A percentile compares a stretch with the other conserved stretches of the same genome.
Evolutionary conservation across 2,113 vertebrate species (phyloP).

Genomic region (Pao palembangensis): DNA sequence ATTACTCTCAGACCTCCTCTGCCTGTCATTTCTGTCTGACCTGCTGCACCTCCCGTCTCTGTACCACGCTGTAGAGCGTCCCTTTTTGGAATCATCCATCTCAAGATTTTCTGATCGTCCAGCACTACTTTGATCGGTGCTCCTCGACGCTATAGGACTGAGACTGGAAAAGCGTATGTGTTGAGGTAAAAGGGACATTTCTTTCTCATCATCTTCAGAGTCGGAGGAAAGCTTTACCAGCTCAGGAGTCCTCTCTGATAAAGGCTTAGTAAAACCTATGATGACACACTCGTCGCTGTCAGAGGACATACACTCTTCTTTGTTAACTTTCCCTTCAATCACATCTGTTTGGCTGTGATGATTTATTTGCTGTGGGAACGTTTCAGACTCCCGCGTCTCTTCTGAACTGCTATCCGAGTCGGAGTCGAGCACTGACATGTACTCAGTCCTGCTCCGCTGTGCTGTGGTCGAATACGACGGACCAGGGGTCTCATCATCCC

Average conservation of each 20-base stretch:
- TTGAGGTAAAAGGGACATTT: conserved; percentile 63
- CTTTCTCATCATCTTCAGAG: conserved; percentile 79
- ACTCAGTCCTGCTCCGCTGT: conserved; percentile 66
- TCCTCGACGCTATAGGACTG: conserved; percentile 70
- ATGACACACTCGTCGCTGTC: conserved; percentile 88
- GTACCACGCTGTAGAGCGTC: conserved; percentile 14
- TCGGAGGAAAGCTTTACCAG: conserved; percentile 90
- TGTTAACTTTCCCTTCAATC: conserved; percentile 12
- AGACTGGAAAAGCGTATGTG: conserved; percentile 75
- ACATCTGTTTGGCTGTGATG: conserved; percentile 40
- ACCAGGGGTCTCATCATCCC: conserved; percentile 96
- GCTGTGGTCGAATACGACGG: conserved; percentile 79
- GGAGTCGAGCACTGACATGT: conserved; percentile 72
- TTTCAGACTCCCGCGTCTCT: conserved; percentile 23
- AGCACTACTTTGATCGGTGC: conserved; percentile 46
- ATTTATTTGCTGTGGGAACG: conserved; percentile 40
- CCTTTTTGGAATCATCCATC: conserved; percentile 31
- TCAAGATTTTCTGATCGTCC: conserved; percentile 48
- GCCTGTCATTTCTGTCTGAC: conserved; percentile 31
- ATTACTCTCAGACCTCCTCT: conserved; percentile 59
- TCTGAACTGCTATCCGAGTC: conserved; percentile 84
- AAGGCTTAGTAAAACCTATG: conserved; percentile 86
- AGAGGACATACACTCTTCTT: conserved; percentile 61
- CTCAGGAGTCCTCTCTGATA: conserved; percentile 89
- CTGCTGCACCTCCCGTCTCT: conserved; percentile 22